Evolutionary conservation across 2,113 vertebrate species (phyloP).

Genomic region (Hippocampus abdominalis): DNA sequence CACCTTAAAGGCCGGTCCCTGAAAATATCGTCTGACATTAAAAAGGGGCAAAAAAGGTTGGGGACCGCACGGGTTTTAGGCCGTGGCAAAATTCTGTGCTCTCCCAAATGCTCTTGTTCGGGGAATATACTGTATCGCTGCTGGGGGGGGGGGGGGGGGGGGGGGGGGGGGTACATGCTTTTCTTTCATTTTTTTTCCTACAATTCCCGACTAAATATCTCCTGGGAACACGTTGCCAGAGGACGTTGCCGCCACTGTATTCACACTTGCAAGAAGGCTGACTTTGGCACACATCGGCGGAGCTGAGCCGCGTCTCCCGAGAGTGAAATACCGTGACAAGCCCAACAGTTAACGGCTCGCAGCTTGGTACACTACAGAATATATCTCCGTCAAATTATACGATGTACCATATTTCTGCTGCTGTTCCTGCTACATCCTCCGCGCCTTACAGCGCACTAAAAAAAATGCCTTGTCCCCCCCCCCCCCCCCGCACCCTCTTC

Average conservation of each 20-base stretch:
- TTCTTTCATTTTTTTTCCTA: not conserved
- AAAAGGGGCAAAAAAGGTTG: too few species aligned
- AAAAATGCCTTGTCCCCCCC: constrained; percentile 23
- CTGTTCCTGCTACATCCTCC: constrained; percentile 33
- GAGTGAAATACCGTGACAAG: constrained; percentile 58
- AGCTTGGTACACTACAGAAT: constrained; percentile 37
- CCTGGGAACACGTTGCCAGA: not conserved
- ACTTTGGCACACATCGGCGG: constrained; percentile 26
- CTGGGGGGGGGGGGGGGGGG: not conserved
- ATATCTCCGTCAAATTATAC: constrained; percentile 46
- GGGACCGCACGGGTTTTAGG: not conserved
- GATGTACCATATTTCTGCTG: constrained; percentile 31
- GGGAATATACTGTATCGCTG: not conserved
- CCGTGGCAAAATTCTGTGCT: not conserved
- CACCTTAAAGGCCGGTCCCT: too few species aligned
- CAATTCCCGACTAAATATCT: not conserved
- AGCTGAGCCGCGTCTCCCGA: constrained; percentile 39
- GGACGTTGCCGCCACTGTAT: constrained; percentile 4
- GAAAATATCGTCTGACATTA: too few species aligned
- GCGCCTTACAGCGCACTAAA: constrained; percentile 20
- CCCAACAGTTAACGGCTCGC: constrained; percentile 53
- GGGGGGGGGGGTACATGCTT: not conserved
- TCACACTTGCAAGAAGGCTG: constrained; percentile 29
- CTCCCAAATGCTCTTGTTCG: not conserved
- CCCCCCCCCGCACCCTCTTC: constrained; percentile 21